These are phyloP conservation scores for Drosophila hamatofila DNA, from an alignment of 2,888 invertebrate genomes.

Conservation along the genomic window DNA sequence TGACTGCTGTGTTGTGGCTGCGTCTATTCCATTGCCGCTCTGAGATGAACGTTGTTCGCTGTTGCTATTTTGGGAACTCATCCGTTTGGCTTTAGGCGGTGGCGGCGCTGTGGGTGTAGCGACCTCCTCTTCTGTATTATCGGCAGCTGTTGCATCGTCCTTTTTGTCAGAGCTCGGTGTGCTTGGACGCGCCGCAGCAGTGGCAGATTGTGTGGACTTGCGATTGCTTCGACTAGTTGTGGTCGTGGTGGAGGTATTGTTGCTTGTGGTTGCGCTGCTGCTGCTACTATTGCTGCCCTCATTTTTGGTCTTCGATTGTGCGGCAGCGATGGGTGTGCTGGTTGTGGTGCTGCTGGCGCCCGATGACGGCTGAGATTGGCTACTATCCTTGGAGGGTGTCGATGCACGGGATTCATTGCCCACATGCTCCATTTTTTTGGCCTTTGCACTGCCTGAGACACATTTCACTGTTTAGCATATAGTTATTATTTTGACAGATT, in stretches of 20 bases:
- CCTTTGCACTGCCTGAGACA: slow-evolving; percentile 81
- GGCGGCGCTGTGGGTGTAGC: slow-evolving; percentile 28
- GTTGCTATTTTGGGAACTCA: slow-evolving; percentile 53
- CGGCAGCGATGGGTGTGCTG: slow-evolving; percentile 52
- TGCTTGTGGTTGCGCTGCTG: slow-evolving; percentile 37
- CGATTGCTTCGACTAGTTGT: slow-evolving; percentile 61
- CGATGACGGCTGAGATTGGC: slow-evolving; percentile 38
- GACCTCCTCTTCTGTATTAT: slow-evolving; percentile 67
- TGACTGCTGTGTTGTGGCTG: slow-evolving; percentile 9
- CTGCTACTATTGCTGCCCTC: slow-evolving; percentile 58
- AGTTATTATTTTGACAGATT: neutral
- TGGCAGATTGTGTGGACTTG: slow-evolving; percentile 53
- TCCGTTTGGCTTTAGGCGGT: slow-evolving; percentile 61
- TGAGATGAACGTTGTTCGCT: slow-evolving; percentile 49
- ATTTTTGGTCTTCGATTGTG: slow-evolving; percentile 40
- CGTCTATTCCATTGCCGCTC: slow-evolving; percentile 44
- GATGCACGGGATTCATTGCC: slow-evolving; percentile 87
- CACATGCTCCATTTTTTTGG: slow-evolving; percentile 82
- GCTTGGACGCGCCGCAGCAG: slow-evolving; percentile 44
- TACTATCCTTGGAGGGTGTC: slow-evolving; percentile 87
- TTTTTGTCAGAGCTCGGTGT: slow-evolving; percentile 65
- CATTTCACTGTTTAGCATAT: slow-evolving; percentile 34
- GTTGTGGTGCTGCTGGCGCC: slow-evolving; percentile 39
- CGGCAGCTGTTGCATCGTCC: slow-evolving; percentile 60
- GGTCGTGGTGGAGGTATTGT: slow-evolving; percentile 30